Conservation (phyloP, 2,888 invertebrate species). For the Zaprionus bogoriensis region DNA sequence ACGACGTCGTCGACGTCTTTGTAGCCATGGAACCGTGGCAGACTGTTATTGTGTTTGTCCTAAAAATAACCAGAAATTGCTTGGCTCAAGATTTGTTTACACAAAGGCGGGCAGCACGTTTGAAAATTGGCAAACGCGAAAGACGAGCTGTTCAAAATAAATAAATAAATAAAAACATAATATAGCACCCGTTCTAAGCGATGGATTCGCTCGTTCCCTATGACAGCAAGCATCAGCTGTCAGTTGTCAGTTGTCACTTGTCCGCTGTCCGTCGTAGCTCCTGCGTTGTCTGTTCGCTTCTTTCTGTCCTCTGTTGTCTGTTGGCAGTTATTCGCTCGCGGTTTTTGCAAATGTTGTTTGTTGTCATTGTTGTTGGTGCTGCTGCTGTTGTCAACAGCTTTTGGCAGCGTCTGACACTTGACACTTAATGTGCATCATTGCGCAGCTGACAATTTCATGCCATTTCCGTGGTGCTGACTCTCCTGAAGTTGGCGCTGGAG, state of each 20-base stretch:
- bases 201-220: constrained; percentile 32
- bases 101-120: constrained; percentile 51
- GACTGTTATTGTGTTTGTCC: constrained; percentile 58
- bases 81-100: constrained; percentile 55
- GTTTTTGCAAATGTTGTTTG: constrained; percentile 26
- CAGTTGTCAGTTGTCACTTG: constrained; percentile 1
- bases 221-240: constrained; percentile 58
- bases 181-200: constrained; percentile 25
- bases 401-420: constrained; percentile 67
- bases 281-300: background rate
- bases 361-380: background rate
- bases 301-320: constrained; percentile 1
- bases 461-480: constrained; percentile 57
- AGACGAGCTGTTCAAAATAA: constrained; percentile 41
- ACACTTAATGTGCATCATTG: constrained; percentile 78
- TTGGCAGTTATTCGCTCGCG: constrained; percentile 32
- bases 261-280: background rate
- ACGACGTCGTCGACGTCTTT: constrained; percentile 16
- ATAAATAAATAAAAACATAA: constrained; percentile 58
- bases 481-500: background rate
- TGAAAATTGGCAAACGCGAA: constrained; percentile 55
- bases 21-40: constrained; percentile 22
- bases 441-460: constrained; percentile 77
- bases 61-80: constrained; percentile 61
- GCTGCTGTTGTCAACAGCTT: constrained; percentile 65